phyloP scores from a whole-genome alignment of 2,888 invertebrate species.

The Lasioglossum vierecki region DNA sequence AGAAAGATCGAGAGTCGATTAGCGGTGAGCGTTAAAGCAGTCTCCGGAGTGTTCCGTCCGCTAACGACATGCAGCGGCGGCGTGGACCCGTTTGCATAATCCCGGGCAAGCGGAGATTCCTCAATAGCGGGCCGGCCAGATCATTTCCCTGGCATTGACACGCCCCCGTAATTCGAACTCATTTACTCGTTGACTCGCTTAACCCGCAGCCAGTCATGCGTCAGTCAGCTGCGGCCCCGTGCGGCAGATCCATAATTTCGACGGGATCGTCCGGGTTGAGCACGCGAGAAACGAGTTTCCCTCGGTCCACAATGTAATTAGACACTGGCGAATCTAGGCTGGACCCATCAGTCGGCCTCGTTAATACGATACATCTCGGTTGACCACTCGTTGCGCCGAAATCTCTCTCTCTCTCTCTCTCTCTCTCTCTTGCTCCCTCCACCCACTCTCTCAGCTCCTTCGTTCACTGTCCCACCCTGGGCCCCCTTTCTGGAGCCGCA shows the following conservation, averaged over 20 bases:
- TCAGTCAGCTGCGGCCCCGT: conserved; percentile 65
- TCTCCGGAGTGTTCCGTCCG: background rate
- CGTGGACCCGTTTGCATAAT: conserved; percentile 54
- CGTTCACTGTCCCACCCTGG: conserved; percentile 22
- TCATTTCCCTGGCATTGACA: conserved; percentile 77
- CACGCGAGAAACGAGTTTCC: conserved; percentile 78
- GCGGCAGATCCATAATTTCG: conserved; percentile 75
- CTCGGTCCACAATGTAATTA: conserved; percentile 74
- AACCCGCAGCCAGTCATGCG: conserved; percentile 72
- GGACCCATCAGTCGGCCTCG: conserved; percentile 74
- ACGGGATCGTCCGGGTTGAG: conserved; percentile 60
- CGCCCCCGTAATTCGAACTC: conserved; percentile 82
- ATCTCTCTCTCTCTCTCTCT: conserved; percentile 3
- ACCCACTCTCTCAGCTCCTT: background rate
- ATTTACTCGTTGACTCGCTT: conserved; percentile 80
- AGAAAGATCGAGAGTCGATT: background rate
- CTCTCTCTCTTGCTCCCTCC: background rate
- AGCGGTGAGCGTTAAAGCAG: background rate
- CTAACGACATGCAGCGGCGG: conserved; percentile 2
- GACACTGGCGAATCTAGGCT: conserved; percentile 71
- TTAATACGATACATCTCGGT: conserved; percentile 69
- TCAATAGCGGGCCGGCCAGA: conserved; percentile 36
- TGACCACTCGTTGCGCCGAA: conserved; percentile 41
- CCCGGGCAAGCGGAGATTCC: conserved; percentile 46
- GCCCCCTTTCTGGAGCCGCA: background rate